Base-by-base conservation (phyloP, 2,888 invertebrate genomes). In the Heteromurus nitidus region DNA sequence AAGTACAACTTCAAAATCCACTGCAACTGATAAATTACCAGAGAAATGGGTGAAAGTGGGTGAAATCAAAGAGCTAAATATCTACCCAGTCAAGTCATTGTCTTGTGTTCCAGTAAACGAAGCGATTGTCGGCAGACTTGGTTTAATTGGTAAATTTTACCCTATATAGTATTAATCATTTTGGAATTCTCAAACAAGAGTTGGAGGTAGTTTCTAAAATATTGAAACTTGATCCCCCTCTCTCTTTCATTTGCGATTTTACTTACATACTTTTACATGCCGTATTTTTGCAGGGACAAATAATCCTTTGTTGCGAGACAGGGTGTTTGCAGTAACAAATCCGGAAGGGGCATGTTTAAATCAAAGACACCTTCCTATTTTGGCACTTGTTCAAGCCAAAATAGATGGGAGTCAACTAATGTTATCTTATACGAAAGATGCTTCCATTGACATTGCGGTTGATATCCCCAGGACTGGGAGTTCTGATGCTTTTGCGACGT, bases 311-410 rank as follows among this genome's bases (percentile, higher is more conserved):
- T 30, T 86, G 18, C 31, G 86, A 28, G 87, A 87, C 42, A 69
- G 87, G 36, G 83, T 84, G 5, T 87, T 87, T 70, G 44, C 82
- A 30, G 53, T 85, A 13, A 79, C 82, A 9, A 74, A 85, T 42
- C 36, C 67, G 16, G 60, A 67, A 20, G 85, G 85, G 18, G 36
- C 42, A 5, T 82, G 58, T 36, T 44, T 69, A 3, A 62, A 62
- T 16, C 84, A 81, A 72, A 79, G 16, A 31, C 53, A 76, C n/a
- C 16, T 75, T 28, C 83, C 85, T 0, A 30, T 64, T 44, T 36
- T 86, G 42, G 82, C 80, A 0, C 22, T 80, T 1, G 65, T 83
- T 30, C 28, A 70, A 36, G 68, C 44, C 0, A 55, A 76, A n/a
- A 31, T 85, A 2, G 36, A 50, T 0, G 84, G 77, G 11, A 65